Evolutionary conservation across 2,113 vertebrate species (phyloP).

Genomic region (Naja naja): DNA sequence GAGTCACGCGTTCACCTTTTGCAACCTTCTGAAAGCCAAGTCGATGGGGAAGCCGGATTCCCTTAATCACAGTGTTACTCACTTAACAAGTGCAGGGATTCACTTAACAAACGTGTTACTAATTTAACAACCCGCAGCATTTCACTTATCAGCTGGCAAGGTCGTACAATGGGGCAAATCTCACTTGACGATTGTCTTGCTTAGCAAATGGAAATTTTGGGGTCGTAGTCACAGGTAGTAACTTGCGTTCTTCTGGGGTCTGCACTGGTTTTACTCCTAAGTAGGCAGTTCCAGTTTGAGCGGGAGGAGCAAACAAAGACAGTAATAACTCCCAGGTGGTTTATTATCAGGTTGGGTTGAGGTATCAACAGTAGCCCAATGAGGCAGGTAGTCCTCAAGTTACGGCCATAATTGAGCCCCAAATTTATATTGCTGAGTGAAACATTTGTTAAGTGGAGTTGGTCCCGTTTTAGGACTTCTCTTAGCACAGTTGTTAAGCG

Average conservation of each 20-base stretch:
- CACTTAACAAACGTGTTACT: neutral
- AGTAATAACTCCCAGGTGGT: neutral
- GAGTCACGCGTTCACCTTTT: neutral
- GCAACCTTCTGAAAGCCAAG: neutral
- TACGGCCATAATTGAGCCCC: too few relatives aligned
- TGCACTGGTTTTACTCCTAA: too few relatives aligned
- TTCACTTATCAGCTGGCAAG: neutral
- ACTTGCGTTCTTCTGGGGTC: too few relatives aligned
- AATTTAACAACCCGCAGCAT: neutral
- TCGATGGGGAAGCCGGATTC: neutral
- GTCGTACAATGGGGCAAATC: too few relatives aligned
- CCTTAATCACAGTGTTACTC: neutral
- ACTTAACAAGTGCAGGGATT: neutral
- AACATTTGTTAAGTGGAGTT: too few relatives aligned
- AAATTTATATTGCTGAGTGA: too few relatives aligned
- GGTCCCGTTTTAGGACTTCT: too few relatives aligned
- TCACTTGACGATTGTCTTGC: too few relatives aligned
- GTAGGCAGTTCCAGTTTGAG: neutral
- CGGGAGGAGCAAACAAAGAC: neutral
- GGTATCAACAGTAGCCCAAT: neutral
- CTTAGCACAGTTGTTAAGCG: too few relatives aligned
- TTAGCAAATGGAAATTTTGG: too few relatives aligned
- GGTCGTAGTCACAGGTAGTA: too few relatives aligned
- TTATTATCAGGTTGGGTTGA: neutral
- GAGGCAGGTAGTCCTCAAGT: too few relatives aligned